Percentiles rank a stretch among this genome's conserved stretches.
These are phyloP conservation scores for Zingel zingel DNA, from an alignment of 2,113 vertebrate species.

Conservation along the genomic window DNA sequence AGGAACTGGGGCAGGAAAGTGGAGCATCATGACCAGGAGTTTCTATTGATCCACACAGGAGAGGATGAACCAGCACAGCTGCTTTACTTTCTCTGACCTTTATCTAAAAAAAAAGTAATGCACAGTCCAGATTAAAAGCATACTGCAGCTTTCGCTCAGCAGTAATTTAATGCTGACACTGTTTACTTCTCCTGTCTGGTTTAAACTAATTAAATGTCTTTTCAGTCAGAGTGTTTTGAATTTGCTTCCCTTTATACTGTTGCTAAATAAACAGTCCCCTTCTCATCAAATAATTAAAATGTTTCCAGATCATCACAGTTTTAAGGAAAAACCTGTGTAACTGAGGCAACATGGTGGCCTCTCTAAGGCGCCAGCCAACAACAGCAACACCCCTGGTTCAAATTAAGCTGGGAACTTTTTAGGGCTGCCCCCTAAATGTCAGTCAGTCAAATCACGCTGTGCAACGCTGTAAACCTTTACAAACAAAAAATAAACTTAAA, in stretches of 20 bases:
- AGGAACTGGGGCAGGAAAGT: constrained; percentile 54
- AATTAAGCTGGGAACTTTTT: background rate
- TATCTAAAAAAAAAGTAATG: background rate
- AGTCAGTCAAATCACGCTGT: too few species aligned
- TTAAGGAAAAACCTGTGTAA: background rate
- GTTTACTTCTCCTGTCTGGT: background rate
- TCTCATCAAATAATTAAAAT: background rate
- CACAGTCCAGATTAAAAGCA: background rate
- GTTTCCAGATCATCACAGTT: background rate
- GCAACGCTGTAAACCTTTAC: background rate
- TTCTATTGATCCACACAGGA: constrained; percentile 50
- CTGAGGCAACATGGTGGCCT: too few species aligned
- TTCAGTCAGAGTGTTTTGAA: background rate
- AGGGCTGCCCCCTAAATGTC: background rate
- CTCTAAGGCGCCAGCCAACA: background rate
- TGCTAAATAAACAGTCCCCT: background rate
- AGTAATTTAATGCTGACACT: background rate
- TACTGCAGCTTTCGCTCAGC: background rate
- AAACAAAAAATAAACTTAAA: too few species aligned
- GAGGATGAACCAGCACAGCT: constrained; percentile 49
- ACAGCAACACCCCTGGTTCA: background rate
- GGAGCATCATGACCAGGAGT: constrained; percentile 51
- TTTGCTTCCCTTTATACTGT: background rate
- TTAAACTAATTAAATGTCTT: constrained; percentile 14
- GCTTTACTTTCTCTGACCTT: constrained; percentile 46